Percentiles rank a stretch among this genome's conserved stretches.
phyloP scores from a whole-genome alignment of 2,888 invertebrate genomes.

The Mesopsocus fuscifrons region DNA sequence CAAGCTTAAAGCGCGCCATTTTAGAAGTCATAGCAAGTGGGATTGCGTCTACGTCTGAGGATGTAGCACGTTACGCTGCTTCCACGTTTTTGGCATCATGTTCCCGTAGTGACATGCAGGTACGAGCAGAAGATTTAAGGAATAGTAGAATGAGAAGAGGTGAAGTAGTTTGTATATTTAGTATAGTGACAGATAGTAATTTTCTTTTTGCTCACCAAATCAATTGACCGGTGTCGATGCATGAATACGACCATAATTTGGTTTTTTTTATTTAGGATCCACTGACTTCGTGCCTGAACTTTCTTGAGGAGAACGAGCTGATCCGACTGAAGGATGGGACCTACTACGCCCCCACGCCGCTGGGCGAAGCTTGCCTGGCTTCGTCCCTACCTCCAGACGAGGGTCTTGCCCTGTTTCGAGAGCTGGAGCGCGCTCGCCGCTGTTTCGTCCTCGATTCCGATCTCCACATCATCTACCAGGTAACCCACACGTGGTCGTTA shows the following conservation, averaged over 20 bases:
- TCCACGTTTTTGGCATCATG: slow-evolving; percentile 49
- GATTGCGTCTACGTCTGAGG: slow-evolving; percentile 47
- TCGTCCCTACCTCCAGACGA: slow-evolving; percentile 92
- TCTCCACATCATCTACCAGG: slow-evolving; percentile 84
- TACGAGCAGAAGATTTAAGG: slow-evolving; percentile 22
- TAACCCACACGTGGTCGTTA: too few relatives aligned
- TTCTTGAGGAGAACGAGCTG: slow-evolving; percentile 63
- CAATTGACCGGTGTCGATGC: too few relatives aligned
- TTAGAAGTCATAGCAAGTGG: slow-evolving; percentile 58
- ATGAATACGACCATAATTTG: too few relatives aligned
- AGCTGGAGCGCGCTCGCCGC: slow-evolving; percentile 73
- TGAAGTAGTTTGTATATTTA: slow-evolving; percentile 19
- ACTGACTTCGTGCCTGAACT: slow-evolving; percentile 36
- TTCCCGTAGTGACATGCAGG: slow-evolving; percentile 21
- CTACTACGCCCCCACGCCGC: slow-evolving; percentile 52
- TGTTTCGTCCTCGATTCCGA: slow-evolving; percentile 88
- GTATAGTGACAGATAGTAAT: too few relatives aligned
- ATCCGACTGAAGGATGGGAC: slow-evolving; percentile 27
- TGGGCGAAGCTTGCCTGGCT: slow-evolving; percentile 82
- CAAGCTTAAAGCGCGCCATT: slow-evolving; percentile 27
- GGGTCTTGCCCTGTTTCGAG: slow-evolving; percentile 71
- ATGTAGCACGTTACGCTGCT: slow-evolving; percentile 54
- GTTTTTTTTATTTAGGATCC: slow-evolving; percentile 20
- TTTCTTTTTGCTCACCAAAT: too few relatives aligned
- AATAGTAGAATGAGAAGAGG: slow-evolving; percentile 21